Conservation (phyloP, 1,140 invertebrate genomes). For the Eupeodes corollae region DNA sequence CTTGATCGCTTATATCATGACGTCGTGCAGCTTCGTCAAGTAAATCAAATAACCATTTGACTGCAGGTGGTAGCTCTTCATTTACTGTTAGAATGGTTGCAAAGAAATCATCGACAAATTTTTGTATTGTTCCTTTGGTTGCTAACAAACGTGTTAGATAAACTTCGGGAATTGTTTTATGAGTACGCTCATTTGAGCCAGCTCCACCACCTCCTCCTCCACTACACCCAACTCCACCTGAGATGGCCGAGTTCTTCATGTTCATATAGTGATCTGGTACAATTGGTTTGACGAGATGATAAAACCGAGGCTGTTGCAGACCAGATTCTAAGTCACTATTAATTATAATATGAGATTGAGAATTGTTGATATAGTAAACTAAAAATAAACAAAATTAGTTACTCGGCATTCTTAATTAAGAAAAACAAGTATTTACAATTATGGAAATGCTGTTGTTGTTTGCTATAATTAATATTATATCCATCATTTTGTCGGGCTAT, state of each 20-base stretch:
- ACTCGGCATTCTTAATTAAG: neutral
- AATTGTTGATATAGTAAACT: slow-evolving; percentile 43
- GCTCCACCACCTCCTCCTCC: neutral
- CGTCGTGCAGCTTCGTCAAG: slow-evolving; percentile 79
- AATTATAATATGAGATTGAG: slow-evolving; percentile 62
- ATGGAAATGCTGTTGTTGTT: slow-evolving; percentile 62
- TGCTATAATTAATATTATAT: slow-evolving; percentile 59
- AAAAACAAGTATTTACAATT: slow-evolving; percentile 44
- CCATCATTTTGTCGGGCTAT: slow-evolving; percentile 78
- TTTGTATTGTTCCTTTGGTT: slow-evolving; percentile 91
- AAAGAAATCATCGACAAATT: slow-evolving; percentile 93
- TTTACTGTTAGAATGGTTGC: slow-evolving; percentile 79
- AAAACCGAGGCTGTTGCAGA: slow-evolving; percentile 42
- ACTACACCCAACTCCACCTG: slow-evolving; percentile 14
- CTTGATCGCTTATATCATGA: slow-evolving; percentile 73
- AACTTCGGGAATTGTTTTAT: slow-evolving; percentile 92
- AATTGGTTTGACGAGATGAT: slow-evolving; percentile 74
- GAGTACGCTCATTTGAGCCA: slow-evolving; percentile 53
- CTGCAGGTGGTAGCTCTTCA: slow-evolving; percentile 77
- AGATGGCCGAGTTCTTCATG: slow-evolving; percentile 34
- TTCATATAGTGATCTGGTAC: slow-evolving; percentile 38
- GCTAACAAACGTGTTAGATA: slow-evolving; percentile 85
- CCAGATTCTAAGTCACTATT: slow-evolving; percentile 67
- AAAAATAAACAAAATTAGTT: slow-evolving; percentile 2
- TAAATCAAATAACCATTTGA: slow-evolving; percentile 93